Percentiles rank a stretch among this genome's conserved stretches.
These are phyloP conservation scores for Muscicapa comitata DNA, from an alignment of 2,797 vertebrate genomes.

Conservation along the genomic window DNA sequence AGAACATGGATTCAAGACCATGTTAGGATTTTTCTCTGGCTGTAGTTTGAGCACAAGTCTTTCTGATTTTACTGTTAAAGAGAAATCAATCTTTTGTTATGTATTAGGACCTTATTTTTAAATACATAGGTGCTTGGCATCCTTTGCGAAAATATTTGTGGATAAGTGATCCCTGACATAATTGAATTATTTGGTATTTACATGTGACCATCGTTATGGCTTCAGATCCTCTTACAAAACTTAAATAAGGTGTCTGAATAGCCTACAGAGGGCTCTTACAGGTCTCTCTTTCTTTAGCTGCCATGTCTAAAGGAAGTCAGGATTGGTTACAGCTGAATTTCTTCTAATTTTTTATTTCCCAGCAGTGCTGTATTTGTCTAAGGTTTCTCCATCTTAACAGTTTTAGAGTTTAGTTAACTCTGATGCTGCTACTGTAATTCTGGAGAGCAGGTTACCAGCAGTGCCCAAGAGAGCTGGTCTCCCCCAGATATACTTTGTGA, in stretches of 20 bases:
- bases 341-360: conserved; percentile 40
- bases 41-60: not conserved
- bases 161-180: not conserved
- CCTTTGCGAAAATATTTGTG: not conserved
- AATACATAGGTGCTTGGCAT: not conserved
- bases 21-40: not conserved
- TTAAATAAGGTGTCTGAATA: conserved; percentile 47
- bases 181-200: not conserved
- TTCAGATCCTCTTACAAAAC: conserved; percentile 25
- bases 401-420: not conserved
- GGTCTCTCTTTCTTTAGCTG: not conserved
- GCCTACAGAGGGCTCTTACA: not conserved
- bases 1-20: not conserved
- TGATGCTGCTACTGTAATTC: not conserved
- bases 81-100: not conserved
- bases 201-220: not conserved
- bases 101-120: not conserved
- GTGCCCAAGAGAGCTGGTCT: not conserved
- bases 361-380: not conserved
- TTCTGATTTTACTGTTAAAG: not conserved
- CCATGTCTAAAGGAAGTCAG: conserved; percentile 12
- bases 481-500: not conserved
- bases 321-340: conserved; percentile 9
- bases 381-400: conserved; percentile 6
- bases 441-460: not conserved